Evolutionary conservation across 1,140 invertebrate species (phyloP), one percentile per base, ranked within the genome.

Genomic region (Drosophila ananassae): DNA sequence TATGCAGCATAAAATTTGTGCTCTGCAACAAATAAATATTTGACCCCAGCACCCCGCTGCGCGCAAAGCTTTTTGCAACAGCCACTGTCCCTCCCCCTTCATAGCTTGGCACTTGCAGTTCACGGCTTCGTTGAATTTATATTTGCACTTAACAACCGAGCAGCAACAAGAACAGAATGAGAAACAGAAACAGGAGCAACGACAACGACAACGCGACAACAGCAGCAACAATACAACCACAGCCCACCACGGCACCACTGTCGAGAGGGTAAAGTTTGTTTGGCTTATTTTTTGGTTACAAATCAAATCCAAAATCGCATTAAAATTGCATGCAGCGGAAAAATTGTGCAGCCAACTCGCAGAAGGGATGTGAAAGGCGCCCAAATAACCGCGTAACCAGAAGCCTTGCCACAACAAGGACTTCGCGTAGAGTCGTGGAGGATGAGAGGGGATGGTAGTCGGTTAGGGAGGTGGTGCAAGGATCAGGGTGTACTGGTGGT

Each of bases 231-330:
- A 69, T 69, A 54, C 71, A 57, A 66, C 75, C 48, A 46, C 77
- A 68, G 46, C 34, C 63, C 44, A 28, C 62, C 61, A 48, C 60
- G 21, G 17, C 74, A 61, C 51, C 77, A 83, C 71, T 83, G 75
- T 77, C 46, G 68, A 60, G 37, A 51, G 46, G 56, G 34, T 54
- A 87, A 87, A 87, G 69, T 89, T 87, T 83, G 66, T 77, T 89
- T 89, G 68, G 68, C 68, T 89, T 89, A 89, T 89, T 83, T 89
- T 89, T 89, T 66, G 83, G 83, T 89, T 89, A 79, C 84, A 89
- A 89, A 89, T 89, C 83, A 89, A 83, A 89, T 89, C 76, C 61
- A 66, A 83, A 89, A 89, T 89, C 83, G 79, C 83, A 89, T 89
- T 89, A 89, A 89, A 89, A 89, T 89, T 89, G 83, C 79, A 89